phyloP scores from a whole-genome alignment of 1,140 invertebrate species.

The Diachasmimorpha longicaudata region DNA sequence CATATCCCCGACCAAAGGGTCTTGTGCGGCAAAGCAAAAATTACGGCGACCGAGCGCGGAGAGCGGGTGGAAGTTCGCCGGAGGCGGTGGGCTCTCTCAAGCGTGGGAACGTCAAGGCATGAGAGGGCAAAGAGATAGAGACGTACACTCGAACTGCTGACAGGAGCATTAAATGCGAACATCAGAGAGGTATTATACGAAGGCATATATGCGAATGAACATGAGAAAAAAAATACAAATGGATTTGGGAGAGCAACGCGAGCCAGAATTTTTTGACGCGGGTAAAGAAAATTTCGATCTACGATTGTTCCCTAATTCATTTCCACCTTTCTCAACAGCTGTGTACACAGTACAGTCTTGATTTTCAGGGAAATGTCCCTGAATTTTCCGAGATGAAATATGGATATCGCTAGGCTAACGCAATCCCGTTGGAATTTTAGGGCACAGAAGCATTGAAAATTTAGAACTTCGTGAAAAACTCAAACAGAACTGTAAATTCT shows the following conservation, averaged over 20 bases:
- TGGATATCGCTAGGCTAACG: too few species aligned
- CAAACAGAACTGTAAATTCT: too few species aligned
- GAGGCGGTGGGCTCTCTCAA: conserved; percentile 22
- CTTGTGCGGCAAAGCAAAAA: conserved; percentile 26
- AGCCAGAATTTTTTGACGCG: not conserved
- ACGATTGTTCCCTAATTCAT: too few species aligned
- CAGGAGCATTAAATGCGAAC: conserved; percentile 7
- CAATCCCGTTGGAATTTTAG: too few species aligned
- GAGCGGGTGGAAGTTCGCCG: conserved; percentile 1
- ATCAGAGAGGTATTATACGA: not conserved
- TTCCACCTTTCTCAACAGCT: too few species aligned
- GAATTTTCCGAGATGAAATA: too few species aligned
- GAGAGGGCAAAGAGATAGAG: conserved; percentile 9
- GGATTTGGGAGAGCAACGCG: not conserved
- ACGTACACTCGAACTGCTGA: not conserved
- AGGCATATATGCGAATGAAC: not conserved
- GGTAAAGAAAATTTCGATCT: too few species aligned
- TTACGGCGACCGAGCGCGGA: conserved; percentile 20
- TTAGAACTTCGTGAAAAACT: too few species aligned
- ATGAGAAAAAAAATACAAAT: not conserved
- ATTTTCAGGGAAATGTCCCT: too few species aligned
- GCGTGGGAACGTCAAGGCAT: conserved; percentile 25
- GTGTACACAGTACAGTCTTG: too few species aligned
- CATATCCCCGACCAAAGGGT: conserved; percentile 22
- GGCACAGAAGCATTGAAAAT: too few species aligned